These are phyloP conservation scores for Bombyx mandarina DNA, from an alignment of 1,140 invertebrate genomes.

Conservation along the genomic window DNA sequence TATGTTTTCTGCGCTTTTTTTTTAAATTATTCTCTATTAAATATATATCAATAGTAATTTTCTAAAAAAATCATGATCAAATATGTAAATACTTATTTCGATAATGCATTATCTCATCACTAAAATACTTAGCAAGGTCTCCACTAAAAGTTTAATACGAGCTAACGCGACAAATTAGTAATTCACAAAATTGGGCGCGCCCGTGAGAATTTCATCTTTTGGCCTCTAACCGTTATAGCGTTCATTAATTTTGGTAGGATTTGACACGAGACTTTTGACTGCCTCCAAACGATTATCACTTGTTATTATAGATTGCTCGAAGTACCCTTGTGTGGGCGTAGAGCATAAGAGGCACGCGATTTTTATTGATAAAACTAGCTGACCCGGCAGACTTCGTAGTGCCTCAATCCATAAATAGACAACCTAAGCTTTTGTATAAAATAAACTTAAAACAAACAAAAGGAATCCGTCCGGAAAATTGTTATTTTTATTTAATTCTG, in stretches of 20 bases:
- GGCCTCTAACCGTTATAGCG: constrained; percentile 43
- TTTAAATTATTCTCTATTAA: too few species aligned
- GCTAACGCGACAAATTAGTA: constrained; percentile 55
- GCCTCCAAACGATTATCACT: constrained; percentile 31
- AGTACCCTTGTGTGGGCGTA: constrained; percentile 2
- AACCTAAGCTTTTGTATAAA: too few species aligned
- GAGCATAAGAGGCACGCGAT: too few species aligned
- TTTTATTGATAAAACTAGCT: too few species aligned
- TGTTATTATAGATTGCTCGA: constrained; percentile 44
- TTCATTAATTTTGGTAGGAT: constrained; percentile 42
- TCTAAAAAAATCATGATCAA: too few species aligned
- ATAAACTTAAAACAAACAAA: too few species aligned
- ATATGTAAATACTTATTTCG: neutral
- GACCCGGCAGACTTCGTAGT: too few species aligned
- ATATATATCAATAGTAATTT: too few species aligned
- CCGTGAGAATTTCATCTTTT: constrained; percentile 39
- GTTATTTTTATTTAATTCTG: too few species aligned
- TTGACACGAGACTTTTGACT: constrained; percentile 43
- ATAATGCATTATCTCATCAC: neutral
- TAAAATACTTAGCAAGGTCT: neutral
- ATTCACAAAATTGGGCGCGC: constrained; percentile 35
- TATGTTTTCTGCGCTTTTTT: too few species aligned
- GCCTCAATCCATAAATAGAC: too few species aligned
- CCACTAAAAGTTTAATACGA: constrained; percentile 8
- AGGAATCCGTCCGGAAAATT: too few species aligned